Evolutionary conservation across 2,888 invertebrate genomes (phyloP).

Genomic region (Apotomis turbidana): DNA sequence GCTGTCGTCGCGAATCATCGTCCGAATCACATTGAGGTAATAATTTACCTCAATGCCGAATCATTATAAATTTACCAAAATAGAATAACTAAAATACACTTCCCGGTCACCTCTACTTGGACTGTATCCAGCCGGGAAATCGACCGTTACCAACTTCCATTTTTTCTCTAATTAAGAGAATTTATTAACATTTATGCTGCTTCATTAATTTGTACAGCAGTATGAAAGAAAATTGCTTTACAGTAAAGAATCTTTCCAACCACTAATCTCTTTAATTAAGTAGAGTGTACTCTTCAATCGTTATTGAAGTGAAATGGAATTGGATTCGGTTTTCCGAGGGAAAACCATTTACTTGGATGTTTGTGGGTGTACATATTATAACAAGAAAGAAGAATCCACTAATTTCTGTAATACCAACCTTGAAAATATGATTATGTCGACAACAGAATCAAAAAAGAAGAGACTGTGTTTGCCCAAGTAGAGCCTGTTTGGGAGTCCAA

Average conservation of each 20-base stretch:
- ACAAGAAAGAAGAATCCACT: no score
- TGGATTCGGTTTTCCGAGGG: background rate
- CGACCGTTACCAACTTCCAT: background rate
- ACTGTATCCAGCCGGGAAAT: slow-evolving; percentile 7
- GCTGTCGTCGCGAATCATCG: no score
- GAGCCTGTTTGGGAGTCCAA: no score
- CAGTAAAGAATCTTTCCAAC: background rate
- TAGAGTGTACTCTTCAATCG: background rate
- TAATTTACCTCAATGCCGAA: no score
- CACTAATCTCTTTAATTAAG: slow-evolving; percentile 2
- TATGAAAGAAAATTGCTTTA: slow-evolving; percentile 11
- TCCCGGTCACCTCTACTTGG: no score
- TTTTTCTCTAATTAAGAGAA: slow-evolving; percentile 13
- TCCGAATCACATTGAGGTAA: no score
- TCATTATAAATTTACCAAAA: no score
- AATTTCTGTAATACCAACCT: no score
- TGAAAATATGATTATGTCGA: no score
- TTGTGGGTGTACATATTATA: background rate
- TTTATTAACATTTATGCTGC: slow-evolving; percentile 9
- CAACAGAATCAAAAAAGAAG: no score
- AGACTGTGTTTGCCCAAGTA: no score
- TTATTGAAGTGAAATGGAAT: background rate
- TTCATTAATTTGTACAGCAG: background rate
- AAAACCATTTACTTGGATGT: background rate
- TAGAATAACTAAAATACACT: no score